Evolutionary conservation across 2,797 vertebrate species (phyloP).

Genomic region (Sphenopsis melanotis): DNA sequence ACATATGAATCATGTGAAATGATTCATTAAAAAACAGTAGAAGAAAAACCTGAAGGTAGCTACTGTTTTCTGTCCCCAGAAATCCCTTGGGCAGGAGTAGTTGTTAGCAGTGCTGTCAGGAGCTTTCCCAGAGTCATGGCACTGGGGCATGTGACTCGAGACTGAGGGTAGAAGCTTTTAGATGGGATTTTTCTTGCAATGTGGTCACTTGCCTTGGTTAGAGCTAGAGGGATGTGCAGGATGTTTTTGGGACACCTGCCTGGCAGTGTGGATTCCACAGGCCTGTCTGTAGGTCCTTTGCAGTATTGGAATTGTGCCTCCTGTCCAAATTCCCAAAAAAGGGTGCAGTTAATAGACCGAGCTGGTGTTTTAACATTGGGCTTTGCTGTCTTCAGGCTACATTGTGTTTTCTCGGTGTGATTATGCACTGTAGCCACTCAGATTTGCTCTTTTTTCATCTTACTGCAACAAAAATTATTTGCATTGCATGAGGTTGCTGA

Average conservation of each 20-base stretch:
- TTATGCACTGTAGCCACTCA: conserved; percentile 23
- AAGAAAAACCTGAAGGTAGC: background rate
- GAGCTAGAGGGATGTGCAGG: background rate
- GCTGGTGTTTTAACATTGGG: background rate
- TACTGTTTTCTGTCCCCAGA: background rate
- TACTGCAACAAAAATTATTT: background rate
- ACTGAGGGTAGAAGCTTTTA: background rate
- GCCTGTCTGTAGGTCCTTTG: background rate
- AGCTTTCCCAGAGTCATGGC: background rate
- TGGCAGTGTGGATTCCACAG: background rate
- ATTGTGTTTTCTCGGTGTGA: background rate
- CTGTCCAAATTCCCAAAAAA: background rate
- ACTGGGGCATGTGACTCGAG: background rate
- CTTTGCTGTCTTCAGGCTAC: conserved; percentile 21
- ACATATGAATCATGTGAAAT: background rate
- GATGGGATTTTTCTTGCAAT: background rate
- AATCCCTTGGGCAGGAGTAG: background rate
- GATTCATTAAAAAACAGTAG: background rate
- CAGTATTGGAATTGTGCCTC: background rate
- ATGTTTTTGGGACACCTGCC: background rate
- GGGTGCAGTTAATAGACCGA: background rate
- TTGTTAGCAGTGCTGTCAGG: background rate
- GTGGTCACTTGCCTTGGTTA: background rate
- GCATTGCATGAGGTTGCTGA: background rate
- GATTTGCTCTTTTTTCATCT: conserved; percentile 51